Base-by-base conservation (phyloP, 2,888 invertebrate genomes). In the Cylloceria caligata region DNA sequence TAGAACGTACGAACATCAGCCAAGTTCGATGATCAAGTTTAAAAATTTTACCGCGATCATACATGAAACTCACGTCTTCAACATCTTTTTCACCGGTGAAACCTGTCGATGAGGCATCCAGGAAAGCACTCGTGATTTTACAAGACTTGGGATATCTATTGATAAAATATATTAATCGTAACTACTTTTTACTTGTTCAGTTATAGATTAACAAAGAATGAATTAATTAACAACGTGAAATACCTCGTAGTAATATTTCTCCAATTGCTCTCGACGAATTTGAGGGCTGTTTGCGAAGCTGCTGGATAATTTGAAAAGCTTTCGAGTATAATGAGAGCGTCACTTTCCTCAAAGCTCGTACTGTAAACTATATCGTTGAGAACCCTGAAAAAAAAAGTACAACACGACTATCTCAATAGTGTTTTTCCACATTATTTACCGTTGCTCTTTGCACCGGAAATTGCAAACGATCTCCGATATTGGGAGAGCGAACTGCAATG, bases 231-330 rank as follows among this genome's bases (percentile, higher is more conserved):
- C 5, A 30, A 67, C 24, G n/a, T 45, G 11, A 72, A 67, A 57
- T 84, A 90, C 91, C 88, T 90, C 27, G 85, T 72, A 0, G 87
- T 83, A 60, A 91, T 89, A 36, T 87, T 82, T 5, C 85, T 78
- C 91, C 91, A 91, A 83, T 90, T 87, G 55, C 84, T 87, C 80
- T 87, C 87, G 13, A 91, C 83, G 49, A 90, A 91, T 73, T 88
- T 87, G 11, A 86, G 86, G 2, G 90, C 89, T 9, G 87, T 85
- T 80, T 88, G 88, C 3, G 90, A 87, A 4, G 91, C 90, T 2
- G 88, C 88, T 42, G 91, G 90, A 84, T 91, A 88, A 79, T 87
- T 85, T 4, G 89, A 85, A 36, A 91, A 91, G 13, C 88, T 86
- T 21, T 81, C 79, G 27, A 91, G 85, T 77, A 91, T 88, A 6